Percentiles rank a stretch among this genome's conserved stretches.
Evolutionary conservation across 2,888 invertebrate species (phyloP).

Genomic region (Sinodicranocentrus sp.): DNA sequence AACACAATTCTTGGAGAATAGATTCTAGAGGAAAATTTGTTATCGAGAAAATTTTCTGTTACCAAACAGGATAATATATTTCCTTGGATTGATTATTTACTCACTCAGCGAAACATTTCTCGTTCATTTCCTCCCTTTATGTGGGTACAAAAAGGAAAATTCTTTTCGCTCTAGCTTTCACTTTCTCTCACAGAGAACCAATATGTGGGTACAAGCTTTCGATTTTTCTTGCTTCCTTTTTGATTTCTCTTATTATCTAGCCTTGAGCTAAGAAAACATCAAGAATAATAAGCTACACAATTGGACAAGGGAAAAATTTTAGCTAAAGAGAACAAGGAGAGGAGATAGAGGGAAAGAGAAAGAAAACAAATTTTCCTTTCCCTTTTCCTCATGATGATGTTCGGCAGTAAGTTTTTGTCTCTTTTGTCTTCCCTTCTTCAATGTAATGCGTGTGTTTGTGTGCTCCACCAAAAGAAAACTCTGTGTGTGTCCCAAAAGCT

Average conservation of each 20-base stretch:
- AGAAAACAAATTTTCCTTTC: conserved; percentile 47
- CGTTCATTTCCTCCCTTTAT: conserved; percentile 32
- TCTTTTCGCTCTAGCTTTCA: no score
- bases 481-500: conserved; percentile 38
- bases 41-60: conserved; percentile 25
- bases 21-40: background rate
- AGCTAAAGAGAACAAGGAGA: background rate
- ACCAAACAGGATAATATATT: conserved; percentile 12
- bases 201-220: no score
- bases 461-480: conserved; percentile 28
- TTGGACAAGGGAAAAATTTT: conserved; percentile 37
- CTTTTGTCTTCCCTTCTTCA: conserved; percentile 40
- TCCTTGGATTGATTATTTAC: conserved; percentile 27
- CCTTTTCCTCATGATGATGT: conserved; percentile 37
- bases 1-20: no score
- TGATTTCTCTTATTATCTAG: background rate
- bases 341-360: conserved; percentile 4
- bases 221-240: background rate
- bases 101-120: conserved; percentile 10
- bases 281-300: conserved; percentile 34
- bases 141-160: background rate
- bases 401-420: conserved; percentile 28
- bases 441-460: background rate
- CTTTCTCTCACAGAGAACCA: no score
- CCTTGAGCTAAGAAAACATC: conserved; percentile 51